A percentile compares a stretch with the other conserved stretches of the same genome.
Conservation (phyloP, 2,888 invertebrate species). For the Diarsia mendica region DNA sequence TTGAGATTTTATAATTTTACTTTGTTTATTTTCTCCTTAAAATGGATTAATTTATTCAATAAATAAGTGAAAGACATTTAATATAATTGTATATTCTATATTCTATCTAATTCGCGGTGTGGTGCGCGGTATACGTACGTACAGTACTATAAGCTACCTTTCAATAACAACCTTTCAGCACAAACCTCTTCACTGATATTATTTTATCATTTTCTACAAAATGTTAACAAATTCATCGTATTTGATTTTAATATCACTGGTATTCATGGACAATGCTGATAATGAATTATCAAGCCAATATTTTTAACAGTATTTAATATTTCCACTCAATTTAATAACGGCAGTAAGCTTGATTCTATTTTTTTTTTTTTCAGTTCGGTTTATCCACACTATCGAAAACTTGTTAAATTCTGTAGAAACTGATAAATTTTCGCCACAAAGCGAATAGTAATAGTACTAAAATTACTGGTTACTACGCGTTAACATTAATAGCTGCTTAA, state of each 20-base stretch:
- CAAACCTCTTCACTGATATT: slow-evolving; percentile 43
- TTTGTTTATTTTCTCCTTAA: neutral
- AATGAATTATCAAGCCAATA: neutral
- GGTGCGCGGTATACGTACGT: slow-evolving; percentile 54
- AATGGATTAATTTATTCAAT: neutral
- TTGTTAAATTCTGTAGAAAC: slow-evolving; percentile 40
- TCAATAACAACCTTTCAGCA: slow-evolving; percentile 54
- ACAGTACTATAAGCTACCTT: slow-evolving; percentile 49
- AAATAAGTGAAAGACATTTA: slow-evolving; percentile 46
- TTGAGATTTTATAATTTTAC: slow-evolving; percentile 3
- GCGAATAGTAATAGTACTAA: slow-evolving; percentile 42
- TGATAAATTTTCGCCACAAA: slow-evolving; percentile 22
- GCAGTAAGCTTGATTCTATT: neutral
- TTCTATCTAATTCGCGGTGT: slow-evolving; percentile 62
- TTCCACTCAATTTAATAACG: neutral
- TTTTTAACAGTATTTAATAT: neutral
- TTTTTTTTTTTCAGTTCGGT: neutral
- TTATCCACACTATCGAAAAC: neutral
- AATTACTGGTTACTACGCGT: slow-evolving; percentile 30
- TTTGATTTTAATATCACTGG: slow-evolving; percentile 1
- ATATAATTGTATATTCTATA: slow-evolving; percentile 59
- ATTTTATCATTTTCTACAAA: slow-evolving; percentile 35
- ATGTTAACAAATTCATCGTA: slow-evolving; percentile 11
- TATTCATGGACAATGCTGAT: neutral
- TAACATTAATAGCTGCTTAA: slow-evolving; percentile 7